A percentile compares a stretch with the other conserved stretches of the same genome.
phyloP scores from a whole-genome alignment of 2,797 vertebrate species.

The Diplodus sargus region DNA sequence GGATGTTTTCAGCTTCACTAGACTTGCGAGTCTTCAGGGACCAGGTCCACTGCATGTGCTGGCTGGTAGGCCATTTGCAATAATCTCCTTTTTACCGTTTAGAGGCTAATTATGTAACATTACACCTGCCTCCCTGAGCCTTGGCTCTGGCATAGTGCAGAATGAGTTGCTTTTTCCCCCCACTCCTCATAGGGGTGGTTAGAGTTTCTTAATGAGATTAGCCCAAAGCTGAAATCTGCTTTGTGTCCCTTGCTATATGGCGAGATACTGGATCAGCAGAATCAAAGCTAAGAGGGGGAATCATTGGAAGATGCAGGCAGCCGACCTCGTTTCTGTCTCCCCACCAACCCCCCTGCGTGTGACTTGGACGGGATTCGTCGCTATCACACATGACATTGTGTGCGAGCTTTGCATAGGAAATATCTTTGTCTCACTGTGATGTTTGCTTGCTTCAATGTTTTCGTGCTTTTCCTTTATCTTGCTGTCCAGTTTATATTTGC shows the following conservation, averaged over 20 bases:
- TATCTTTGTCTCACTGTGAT: conserved; percentile 85
- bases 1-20: conserved; percentile 78
- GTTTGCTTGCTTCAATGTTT: conserved; percentile 81
- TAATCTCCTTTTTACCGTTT: conserved; percentile 91
- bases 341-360: conserved; percentile 79
- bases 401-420: conserved; percentile 89
- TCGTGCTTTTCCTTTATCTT: conserved; percentile 84
- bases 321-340: conserved; percentile 82
- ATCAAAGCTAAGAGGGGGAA: conserved; percentile 84
- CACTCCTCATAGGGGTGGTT: conserved; percentile 81
- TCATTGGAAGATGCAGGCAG: conserved; percentile 83
- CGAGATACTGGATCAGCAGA: conserved; percentile 86
- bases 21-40: conserved; percentile 78
- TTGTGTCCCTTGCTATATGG: conserved; percentile 85
- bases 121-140: conserved; percentile 88
- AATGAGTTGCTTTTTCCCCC: conserved; percentile 70
- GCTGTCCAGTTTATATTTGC: conserved; percentile 83
- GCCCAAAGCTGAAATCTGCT: conserved; percentile 87
- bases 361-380: conserved; percentile 86
- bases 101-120: conserved; percentile 91
- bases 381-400: conserved; percentile 89
- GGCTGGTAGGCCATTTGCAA: conserved; percentile 87
- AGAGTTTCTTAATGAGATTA: conserved; percentile 91
- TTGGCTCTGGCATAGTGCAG: conserved; percentile 78
- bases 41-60: conserved; percentile 83